Conservation (phyloP, 1,140 invertebrate species). For the Lucilia sericata region DNA sequence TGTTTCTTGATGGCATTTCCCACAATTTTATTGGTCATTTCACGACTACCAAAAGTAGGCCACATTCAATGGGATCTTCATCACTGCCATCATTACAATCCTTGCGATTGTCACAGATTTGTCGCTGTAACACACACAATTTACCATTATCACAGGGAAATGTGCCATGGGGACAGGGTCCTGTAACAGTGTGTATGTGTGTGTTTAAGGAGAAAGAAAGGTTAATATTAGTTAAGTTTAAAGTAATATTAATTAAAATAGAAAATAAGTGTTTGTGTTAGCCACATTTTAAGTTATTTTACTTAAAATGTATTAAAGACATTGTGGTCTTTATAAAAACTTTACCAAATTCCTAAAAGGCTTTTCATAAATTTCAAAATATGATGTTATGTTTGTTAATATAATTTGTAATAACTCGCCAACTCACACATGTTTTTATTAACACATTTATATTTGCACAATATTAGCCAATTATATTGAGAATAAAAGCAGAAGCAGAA, state of each 20-base stretch:
- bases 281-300: background rate
- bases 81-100: slow-evolving; percentile 81
- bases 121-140: slow-evolving; percentile 76
- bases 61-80: slow-evolving; percentile 69
- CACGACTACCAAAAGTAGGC: slow-evolving; percentile 63
- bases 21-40: slow-evolving; percentile 62
- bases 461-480: too few relatives aligned
- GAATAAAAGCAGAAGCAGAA: too few relatives aligned
- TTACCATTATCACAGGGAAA: slow-evolving; percentile 77
- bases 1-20: slow-evolving; percentile 61
- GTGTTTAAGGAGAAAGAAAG: background rate
- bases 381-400: too few relatives aligned
- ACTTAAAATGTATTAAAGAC: too few relatives aligned
- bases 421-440: too few relatives aligned
- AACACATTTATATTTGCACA: too few relatives aligned
- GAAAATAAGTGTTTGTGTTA: slow-evolving; percentile 7
- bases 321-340: too few relatives aligned
- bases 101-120: slow-evolving; percentile 74
- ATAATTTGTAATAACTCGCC: too few relatives aligned
- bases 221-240: too few relatives aligned
- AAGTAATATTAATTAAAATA: background rate
- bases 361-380: too few relatives aligned
- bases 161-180: slow-evolving; percentile 74
- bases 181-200: slow-evolving; percentile 49
- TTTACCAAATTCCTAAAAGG: too few relatives aligned